These are phyloP conservation scores for Adela reaumurella DNA, from an alignment of 2,888 invertebrate species.

Conservation along the genomic window DNA sequence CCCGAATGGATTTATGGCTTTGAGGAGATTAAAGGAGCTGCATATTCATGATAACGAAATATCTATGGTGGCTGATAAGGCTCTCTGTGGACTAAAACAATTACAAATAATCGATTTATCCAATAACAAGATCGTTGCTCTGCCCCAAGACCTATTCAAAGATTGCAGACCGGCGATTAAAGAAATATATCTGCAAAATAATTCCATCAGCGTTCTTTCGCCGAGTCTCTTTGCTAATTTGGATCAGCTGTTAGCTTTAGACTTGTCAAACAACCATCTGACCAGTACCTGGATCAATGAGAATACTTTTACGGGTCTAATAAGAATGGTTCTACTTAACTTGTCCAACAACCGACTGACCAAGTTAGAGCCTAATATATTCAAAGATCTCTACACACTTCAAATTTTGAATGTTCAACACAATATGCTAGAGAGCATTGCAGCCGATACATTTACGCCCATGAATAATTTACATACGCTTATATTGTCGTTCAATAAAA, in stretches of 20 bases:
- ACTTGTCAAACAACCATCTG: conserved; percentile 81
- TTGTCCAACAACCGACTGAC: conserved; percentile 81
- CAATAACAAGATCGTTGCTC: conserved; percentile 83
- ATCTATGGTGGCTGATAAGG: conserved; percentile 81
- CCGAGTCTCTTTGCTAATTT: conserved; percentile 84
- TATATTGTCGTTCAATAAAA: conserved; percentile 80
- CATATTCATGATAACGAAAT: conserved; percentile 87
- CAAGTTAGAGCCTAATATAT: conserved; percentile 77
- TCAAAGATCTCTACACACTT: conserved; percentile 80
- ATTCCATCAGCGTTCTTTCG: conserved; percentile 82
- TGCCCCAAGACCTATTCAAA: conserved; percentile 81
- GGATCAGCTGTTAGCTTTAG: conserved; percentile 75
- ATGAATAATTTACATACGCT: conserved; percentile 91
- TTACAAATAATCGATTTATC: conserved; percentile 85
- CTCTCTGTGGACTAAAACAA: conserved; percentile 74
- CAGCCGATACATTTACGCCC: conserved; percentile 83
- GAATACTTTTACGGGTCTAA: conserved; percentile 81
- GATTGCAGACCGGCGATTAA: conserved; percentile 76
- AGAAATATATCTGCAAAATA: conserved; percentile 88
- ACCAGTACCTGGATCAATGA: conserved; percentile 84
- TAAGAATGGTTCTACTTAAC: conserved; percentile 82
- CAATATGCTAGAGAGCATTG: conserved; percentile 78
- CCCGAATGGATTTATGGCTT: conserved; percentile 74
- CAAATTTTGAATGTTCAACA: conserved; percentile 83
- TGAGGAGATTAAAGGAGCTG: conserved; percentile 74